Conservation (phyloP, 2,113 vertebrate genomes). For the Oreochromis spilurus region DNA sequence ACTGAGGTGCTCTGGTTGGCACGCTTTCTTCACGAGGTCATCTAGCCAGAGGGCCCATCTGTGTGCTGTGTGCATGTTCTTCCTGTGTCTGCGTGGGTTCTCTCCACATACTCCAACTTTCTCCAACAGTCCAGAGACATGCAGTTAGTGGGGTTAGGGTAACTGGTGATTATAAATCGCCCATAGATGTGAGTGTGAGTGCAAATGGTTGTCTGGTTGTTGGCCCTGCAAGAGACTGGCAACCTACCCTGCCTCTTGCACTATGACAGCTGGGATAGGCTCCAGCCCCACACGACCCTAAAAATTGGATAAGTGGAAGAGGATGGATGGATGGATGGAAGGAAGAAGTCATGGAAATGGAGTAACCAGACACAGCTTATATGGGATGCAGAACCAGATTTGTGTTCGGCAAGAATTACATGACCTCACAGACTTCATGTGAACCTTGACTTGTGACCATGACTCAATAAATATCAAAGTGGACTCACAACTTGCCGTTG, state of each 20-base stretch:
- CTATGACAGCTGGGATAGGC: background rate
- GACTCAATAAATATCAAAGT: background rate
- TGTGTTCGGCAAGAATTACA: background rate
- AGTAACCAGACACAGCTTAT: background rate
- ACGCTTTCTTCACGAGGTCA: background rate
- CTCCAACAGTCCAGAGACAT: background rate
- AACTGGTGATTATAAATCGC: background rate
- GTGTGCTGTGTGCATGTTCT: background rate
- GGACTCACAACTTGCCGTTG: slow-evolving; percentile 95
- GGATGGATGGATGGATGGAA: background rate
- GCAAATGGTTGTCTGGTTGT: background rate
- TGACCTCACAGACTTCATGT: background rate
- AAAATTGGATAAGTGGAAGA: background rate
- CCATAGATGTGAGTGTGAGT: background rate
- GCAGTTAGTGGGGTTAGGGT: background rate
- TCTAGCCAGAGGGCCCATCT: background rate
- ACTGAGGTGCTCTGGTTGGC: background rate
- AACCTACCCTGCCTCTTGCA: background rate
- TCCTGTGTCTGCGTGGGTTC: background rate
- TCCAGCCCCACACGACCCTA: background rate
- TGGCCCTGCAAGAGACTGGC: background rate
- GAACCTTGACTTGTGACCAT: background rate
- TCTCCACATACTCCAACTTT: background rate
- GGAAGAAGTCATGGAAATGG: background rate
- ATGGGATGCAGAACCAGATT: background rate